Conservation (phyloP, 2,113 vertebrate genomes). For the Mohoua ochrocephala region DNA sequence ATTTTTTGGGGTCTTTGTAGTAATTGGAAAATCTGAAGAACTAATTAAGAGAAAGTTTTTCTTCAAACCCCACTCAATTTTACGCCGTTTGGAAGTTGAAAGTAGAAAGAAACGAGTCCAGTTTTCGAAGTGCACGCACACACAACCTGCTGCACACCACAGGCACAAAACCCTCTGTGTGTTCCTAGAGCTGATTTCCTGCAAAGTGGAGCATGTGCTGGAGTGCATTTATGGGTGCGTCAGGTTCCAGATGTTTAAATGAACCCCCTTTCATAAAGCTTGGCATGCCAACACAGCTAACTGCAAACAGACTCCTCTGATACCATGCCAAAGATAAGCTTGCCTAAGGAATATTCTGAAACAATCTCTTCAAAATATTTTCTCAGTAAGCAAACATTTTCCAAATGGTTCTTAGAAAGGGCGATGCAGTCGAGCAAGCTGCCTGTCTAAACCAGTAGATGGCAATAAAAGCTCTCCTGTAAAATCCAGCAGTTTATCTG, state of each 20-base stretch:
- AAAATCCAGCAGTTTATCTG: neutral
- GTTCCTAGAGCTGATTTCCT: neutral
- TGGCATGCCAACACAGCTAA: neutral
- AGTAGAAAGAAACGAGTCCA: neutral
- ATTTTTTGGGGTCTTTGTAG: neutral
- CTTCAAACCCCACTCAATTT: neutral
- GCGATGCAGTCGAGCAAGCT: neutral
- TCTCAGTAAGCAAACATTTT: slow-evolving; percentile 54
- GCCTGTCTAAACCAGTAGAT: slow-evolving; percentile 37
- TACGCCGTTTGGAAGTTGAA: neutral
- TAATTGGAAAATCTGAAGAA: neutral
- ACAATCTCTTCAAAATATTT: slow-evolving; percentile 56
- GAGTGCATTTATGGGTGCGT: neutral
- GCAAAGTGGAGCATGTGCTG: neutral
- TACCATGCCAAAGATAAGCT: slow-evolving; percentile 53
- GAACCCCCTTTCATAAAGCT: slow-evolving; percentile 38
- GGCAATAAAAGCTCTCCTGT: slow-evolving; percentile 42
- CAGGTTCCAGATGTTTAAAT: slow-evolving; percentile 38
- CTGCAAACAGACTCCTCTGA: slow-evolving; percentile 12
- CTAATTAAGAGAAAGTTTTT: neutral
- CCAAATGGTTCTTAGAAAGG: neutral
- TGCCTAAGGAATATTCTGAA: slow-evolving; percentile 43
- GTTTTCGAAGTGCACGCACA: neutral
- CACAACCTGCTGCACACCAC: neutral
- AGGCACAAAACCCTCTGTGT: neutral